Evolutionary conservation across 2,113 vertebrate genomes (phyloP).

Genomic region (Columba livia): DNA sequence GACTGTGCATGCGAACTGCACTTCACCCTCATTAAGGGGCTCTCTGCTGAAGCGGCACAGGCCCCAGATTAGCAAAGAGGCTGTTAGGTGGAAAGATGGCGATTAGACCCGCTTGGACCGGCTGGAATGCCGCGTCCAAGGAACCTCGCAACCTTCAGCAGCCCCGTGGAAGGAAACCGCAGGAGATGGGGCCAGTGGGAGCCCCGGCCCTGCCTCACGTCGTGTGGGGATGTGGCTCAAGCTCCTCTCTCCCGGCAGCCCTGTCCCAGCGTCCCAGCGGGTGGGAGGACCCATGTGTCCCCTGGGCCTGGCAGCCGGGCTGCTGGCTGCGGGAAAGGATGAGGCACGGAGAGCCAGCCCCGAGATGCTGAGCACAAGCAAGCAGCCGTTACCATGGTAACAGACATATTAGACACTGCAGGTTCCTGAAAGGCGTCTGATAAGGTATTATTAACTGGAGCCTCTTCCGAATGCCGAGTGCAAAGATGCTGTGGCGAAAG

Average conservation of each 20-base stretch:
- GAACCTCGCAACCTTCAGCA: not conserved
- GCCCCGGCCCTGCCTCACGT: not conserved
- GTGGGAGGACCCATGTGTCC: not conserved
- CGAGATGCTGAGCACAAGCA: conserved; percentile 71
- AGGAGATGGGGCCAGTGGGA: accelerated
- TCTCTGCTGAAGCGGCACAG: not conserved
- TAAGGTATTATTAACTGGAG: conserved; percentile 82
- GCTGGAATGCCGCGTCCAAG: not conserved
- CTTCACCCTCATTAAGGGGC: conserved; percentile 25
- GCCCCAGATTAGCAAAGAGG: conserved; percentile 11
- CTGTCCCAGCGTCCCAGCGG: accelerated
- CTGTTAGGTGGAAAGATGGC: not conserved
- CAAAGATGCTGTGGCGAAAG: conserved; percentile 50
- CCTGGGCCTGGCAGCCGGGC: conserved; percentile 9
- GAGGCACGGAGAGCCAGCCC: conserved; percentile 41
- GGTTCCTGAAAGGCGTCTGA: conserved; percentile 79
- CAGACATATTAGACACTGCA: conserved; percentile 80
- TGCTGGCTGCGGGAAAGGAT: not conserved
- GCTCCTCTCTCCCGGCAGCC: not conserved
- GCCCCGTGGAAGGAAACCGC: not conserved
- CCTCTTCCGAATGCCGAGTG: conserved; percentile 65
- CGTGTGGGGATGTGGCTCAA: no score
- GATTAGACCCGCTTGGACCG: not conserved
- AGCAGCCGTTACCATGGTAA: conserved; percentile 75
- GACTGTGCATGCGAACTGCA: conserved; percentile 13